These are phyloP conservation scores for Argentina silus DNA, from an alignment of 2,797 vertebrate genomes.

Conservation along the genomic window DNA sequence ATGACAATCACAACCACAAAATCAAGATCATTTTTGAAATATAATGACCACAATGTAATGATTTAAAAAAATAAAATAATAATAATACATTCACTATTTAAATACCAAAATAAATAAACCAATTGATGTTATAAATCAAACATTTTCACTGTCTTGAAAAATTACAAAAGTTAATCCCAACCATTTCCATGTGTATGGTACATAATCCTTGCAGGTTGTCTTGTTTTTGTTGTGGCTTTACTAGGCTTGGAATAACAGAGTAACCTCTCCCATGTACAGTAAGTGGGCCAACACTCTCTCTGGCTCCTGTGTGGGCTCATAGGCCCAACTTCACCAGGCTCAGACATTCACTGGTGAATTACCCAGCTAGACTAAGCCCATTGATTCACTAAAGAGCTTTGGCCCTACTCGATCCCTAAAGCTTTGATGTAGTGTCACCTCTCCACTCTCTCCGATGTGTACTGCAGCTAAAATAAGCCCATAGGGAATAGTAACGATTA, in stretches of 20 bases:
- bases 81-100: not conserved
- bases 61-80: not conserved
- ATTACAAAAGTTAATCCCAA: not conserved
- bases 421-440: not conserved
- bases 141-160: not conserved
- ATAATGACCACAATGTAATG: not conserved
- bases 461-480: not conserved
- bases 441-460: not conserved
- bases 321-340: not conserved
- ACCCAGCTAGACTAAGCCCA: not conserved
- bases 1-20: not conserved
- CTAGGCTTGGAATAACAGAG: constrained; percentile 1
- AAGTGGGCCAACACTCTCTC: not conserved
- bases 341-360: not conserved
- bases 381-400: constrained; percentile 8
- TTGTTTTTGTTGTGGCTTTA: not conserved
- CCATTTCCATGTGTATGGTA: not conserved
- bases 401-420: not conserved
- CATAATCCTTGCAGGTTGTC: not conserved
- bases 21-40: not conserved
- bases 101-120: not conserved
- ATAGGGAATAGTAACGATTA: not conserved
- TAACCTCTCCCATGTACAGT: not conserved
- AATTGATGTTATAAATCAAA: not conserved
- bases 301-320: not conserved